A percentile compares a stretch with the other conserved stretches of the same genome.
Evolutionary conservation across 1,140 invertebrate species (phyloP).

Genomic region (Sinonovacula constricta): DNA sequence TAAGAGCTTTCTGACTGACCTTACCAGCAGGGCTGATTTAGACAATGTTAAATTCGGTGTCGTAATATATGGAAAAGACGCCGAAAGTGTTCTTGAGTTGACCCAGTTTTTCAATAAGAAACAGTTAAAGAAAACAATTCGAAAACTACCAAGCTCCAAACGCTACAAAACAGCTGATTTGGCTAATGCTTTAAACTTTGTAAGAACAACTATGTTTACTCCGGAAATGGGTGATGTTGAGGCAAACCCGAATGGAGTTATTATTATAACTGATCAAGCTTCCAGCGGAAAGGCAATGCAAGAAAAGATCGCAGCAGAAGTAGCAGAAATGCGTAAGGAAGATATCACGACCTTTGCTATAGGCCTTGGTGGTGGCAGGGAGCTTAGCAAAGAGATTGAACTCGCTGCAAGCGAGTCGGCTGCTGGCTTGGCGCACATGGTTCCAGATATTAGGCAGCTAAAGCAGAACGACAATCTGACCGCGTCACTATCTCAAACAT

Average conservation of each 20-base stretch:
- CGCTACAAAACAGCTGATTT: slow-evolving; percentile 26
- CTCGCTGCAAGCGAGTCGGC: neutral
- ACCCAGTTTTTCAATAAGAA: slow-evolving; percentile 15
- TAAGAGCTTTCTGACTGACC: slow-evolving; percentile 14
- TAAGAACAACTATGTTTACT: slow-evolving; percentile 33
- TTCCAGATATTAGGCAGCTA: slow-evolving; percentile 5
- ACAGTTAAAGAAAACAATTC: slow-evolving; percentile 25
- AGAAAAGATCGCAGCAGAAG: neutral
- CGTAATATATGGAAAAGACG: slow-evolving; percentile 22
- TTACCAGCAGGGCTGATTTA: slow-evolving; percentile 16
- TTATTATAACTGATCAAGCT: slow-evolving; percentile 43
- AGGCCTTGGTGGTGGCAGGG: slow-evolving; percentile 9
- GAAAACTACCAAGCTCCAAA: slow-evolving; percentile 31
- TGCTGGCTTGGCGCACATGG: neutral
- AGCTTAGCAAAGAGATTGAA: slow-evolving; percentile 8
- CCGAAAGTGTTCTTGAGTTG: slow-evolving; percentile 37
- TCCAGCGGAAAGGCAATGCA: slow-evolving; percentile 9
- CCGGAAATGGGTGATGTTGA: slow-evolving; percentile 33
- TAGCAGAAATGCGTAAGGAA: neutral
- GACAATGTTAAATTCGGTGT: slow-evolving; percentile 25
- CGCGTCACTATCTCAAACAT: neutral
- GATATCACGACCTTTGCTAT: slow-evolving; percentile 12
- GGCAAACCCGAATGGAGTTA: slow-evolving; percentile 45
- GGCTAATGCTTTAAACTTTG: slow-evolving; percentile 18
- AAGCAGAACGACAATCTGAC: neutral